Evolutionary conservation across 2,888 invertebrate genomes (phyloP).

Genomic region (Scaptomyza reducta): DNA sequence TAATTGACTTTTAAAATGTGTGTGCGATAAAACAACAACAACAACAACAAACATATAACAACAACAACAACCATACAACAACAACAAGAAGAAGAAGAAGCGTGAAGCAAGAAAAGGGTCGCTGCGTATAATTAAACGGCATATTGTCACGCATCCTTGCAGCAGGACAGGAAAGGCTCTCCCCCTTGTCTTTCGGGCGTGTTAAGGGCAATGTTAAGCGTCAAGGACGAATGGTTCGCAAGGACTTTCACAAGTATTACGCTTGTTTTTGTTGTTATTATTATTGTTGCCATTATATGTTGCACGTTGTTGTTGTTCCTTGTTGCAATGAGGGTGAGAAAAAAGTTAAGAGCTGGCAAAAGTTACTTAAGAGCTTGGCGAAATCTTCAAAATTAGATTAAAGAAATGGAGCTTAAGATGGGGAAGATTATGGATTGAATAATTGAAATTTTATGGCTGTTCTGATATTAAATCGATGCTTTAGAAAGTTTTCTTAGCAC

Average conservation of each 20-base stretch:
- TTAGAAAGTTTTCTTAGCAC: not conserved
- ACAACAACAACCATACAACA: conserved; percentile 28
- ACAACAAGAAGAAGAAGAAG: not conserved
- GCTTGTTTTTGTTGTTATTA: conserved; percentile 19
- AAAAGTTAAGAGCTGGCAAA: not conserved
- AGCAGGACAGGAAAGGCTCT: conserved; percentile 21
- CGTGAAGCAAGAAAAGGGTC: conserved; percentile 53
- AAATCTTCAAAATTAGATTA: conserved; percentile 23
- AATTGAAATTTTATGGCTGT: conserved; percentile 12
- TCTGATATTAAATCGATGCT: not conserved
- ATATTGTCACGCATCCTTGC: conserved; percentile 75
- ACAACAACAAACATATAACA: conserved; percentile 44
- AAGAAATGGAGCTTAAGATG: conserved; percentile 7
- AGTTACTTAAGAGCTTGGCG: conserved; percentile 8
- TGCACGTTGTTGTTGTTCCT: conserved; percentile 23
- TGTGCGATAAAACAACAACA: conserved; percentile 75
- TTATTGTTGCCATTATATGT: conserved; percentile 51
- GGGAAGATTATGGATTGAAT: conserved; percentile 3
- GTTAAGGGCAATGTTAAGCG: conserved; percentile 2
- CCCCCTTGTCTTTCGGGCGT: too few species aligned
- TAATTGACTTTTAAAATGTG: conserved; percentile 79
- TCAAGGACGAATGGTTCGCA: conserved; percentile 43
- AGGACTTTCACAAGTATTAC: conserved; percentile 33
- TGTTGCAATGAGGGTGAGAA: conserved; percentile 3
- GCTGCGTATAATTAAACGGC: conserved; percentile 76